Conservation (phyloP, 2,113 vertebrate genomes). For the Pagrus major region DNA sequence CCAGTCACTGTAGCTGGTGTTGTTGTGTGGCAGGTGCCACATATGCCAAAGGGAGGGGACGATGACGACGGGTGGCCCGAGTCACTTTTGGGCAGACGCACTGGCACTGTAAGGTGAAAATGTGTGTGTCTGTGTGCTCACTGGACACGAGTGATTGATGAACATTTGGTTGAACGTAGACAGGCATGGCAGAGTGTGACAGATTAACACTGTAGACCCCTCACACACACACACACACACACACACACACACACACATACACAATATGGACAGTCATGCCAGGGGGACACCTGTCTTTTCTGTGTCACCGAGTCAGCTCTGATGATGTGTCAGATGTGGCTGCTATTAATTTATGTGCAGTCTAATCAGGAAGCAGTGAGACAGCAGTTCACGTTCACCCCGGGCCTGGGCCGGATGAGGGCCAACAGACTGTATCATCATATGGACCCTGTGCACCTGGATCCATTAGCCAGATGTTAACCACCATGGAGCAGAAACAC, state of each 20-base stretch:
- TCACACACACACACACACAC: slow-evolving; percentile 11
- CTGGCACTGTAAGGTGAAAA: slow-evolving; percentile 34
- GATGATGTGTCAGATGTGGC: slow-evolving; percentile 45
- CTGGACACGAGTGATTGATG: slow-evolving; percentile 56
- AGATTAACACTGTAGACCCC: slow-evolving; percentile 41
- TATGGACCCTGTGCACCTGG: slow-evolving; percentile 39
- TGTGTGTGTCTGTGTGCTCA: slow-evolving; percentile 2
- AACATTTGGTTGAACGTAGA: slow-evolving; percentile 24
- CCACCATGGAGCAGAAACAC: slow-evolving; percentile 2
- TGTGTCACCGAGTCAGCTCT: slow-evolving; percentile 21
- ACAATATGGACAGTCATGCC: slow-evolving; percentile 35
- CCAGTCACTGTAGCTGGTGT: slow-evolving; percentile 7
- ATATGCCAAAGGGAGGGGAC: slow-evolving; percentile 35
- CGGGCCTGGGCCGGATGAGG: background rate
- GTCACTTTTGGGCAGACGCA: slow-evolving; percentile 8
- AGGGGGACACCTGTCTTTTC: slow-evolving; percentile 56
- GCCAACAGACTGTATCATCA: slow-evolving; percentile 34
- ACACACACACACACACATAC: background rate
- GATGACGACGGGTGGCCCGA: slow-evolving; percentile 25
- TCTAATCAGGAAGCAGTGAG: slow-evolving; percentile 56
- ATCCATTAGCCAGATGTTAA: slow-evolving; percentile 56
- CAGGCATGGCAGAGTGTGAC: slow-evolving; percentile 53
- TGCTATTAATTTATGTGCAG: slow-evolving; percentile 36
- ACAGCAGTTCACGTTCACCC: slow-evolving; percentile 22
- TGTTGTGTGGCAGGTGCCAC: slow-evolving; percentile 18